Base-by-base conservation (phyloP, 1,140 invertebrate species). In the Cotesia glomerata region DNA sequence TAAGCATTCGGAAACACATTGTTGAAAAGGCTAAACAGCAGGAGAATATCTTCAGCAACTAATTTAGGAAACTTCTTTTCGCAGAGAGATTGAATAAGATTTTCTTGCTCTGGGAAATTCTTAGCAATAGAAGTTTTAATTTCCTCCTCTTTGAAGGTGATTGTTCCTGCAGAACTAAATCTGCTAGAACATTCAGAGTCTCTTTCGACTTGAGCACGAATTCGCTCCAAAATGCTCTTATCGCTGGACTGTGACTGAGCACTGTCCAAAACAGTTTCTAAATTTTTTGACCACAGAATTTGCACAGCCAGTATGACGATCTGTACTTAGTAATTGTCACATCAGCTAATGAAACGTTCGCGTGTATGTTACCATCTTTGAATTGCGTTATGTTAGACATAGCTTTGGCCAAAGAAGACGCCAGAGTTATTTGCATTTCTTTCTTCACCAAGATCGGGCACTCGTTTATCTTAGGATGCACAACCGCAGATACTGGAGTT, bases 51-150 rank as follows among this genome's bases (percentile, higher is more conserved):
- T 87, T 99, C 98, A 64, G 97, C 97, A 0, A 99, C 97, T 69
- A 99, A 89, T 87, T 99, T 99, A 2, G 98, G 98, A 35, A 99
- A 97, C 95, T 99, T 97, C 0, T 98, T 99, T 89, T 99, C 98
- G 86, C 98, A 99, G 14, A 99, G 97, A 5, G 96, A 98, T 86
- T 99, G 98, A 73, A 99, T 99, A 39, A 99, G 89, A 81, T 99
- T 99, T 89, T 98, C 97, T 88, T 99, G 97, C 88, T 99, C 97
- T 0, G 96, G 96, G 39, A 99, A 88, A 82, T 96, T 96, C 84
- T 98, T 97, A 39, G 97, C 97, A 76, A 99, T 97, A 4, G 93
- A 93, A 5, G 95, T 93, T 83, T 98, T 97, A 84, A 96, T 69
- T 98, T 89, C 49, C 98, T 89, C 5, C 99, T 89, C 8, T 96